Conservation (phyloP, 2,797 vertebrate species). For the Apogon talboti region DNA sequence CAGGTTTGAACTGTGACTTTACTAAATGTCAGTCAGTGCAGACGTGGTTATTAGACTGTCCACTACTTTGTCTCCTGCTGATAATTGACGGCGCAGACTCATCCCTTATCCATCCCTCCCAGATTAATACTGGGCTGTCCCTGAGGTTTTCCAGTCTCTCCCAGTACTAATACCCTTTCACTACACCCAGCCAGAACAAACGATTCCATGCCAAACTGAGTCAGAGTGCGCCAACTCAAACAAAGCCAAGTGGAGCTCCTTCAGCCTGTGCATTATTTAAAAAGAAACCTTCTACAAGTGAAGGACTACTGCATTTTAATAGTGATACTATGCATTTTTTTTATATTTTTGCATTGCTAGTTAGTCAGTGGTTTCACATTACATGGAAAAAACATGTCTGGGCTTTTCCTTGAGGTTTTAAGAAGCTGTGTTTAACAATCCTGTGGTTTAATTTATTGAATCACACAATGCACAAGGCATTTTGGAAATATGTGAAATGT, state of each 20-base stretch:
- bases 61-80: slow-evolving; percentile 32
- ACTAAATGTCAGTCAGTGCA: slow-evolving; percentile 10
- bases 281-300: slow-evolving; percentile 32
- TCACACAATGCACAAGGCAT: slow-evolving; percentile 18
- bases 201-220: slow-evolving; percentile 60
- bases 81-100: slow-evolving; percentile 38
- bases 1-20: no score
- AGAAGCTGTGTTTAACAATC: slow-evolving; percentile 14
- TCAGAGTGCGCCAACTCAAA: slow-evolving; percentile 59
- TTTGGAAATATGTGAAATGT: slow-evolving; percentile 38
- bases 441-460: slow-evolving; percentile 27
- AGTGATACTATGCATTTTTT: slow-evolving; percentile 21
- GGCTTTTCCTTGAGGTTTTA: slow-evolving; percentile 11
- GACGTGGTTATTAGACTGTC: slow-evolving; percentile 24
- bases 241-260: slow-evolving; percentile 46
- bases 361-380: slow-evolving; percentile 11
- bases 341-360: slow-evolving; percentile 16
- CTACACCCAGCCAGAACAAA: slow-evolving; percentile 62
- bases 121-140: slow-evolving; percentile 62
- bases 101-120: slow-evolving; percentile 57
- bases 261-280: slow-evolving; percentile 38
- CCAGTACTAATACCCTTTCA: slow-evolving; percentile 65
- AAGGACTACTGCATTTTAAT: slow-evolving; percentile 21
- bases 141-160: slow-evolving; percentile 66
- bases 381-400: slow-evolving; percentile 31